These are phyloP conservation scores for Enteromius unitaeniatus DNA, from an alignment of 2,797 vertebrate genomes.

Conservation along the genomic window DNA sequence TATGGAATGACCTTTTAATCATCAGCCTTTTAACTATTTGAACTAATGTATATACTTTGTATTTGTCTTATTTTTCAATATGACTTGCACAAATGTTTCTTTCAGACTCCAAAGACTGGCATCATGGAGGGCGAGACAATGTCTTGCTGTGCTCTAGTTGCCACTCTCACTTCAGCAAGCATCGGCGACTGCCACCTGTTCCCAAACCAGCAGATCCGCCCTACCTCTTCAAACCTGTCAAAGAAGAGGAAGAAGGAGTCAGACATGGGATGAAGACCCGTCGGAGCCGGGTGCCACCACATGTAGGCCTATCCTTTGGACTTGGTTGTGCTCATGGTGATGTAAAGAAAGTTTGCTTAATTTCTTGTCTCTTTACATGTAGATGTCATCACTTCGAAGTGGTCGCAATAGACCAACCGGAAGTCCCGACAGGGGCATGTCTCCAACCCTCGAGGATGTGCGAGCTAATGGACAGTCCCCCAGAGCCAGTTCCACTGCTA, in stretches of 20 bases:
- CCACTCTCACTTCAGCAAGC: conserved; percentile 94
- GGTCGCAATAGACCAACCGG: conserved; percentile 94
- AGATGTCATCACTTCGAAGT: conserved; percentile 96
- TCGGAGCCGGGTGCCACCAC: conserved; percentile 93
- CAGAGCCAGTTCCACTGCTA: conserved; percentile 85
- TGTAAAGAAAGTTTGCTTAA: neutral
- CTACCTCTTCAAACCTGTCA: conserved; percentile 98
- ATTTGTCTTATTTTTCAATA: neutral
- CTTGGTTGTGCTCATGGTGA: neutral
- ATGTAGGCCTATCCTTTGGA: conserved; percentile 42
- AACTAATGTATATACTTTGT: neutral
- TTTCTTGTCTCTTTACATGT: conserved; percentile 9
- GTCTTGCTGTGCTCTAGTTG: conserved; percentile 90
- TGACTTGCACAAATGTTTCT: conserved; percentile 6
- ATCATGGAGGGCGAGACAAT: conserved; percentile 91
- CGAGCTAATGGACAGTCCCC: conserved; percentile 87
- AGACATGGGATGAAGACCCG: conserved; percentile 99
- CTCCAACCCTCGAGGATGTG: conserved; percentile 89
- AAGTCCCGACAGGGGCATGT: conserved; percentile 85
- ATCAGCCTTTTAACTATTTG: neutral
- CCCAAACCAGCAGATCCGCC: conserved; percentile 89
- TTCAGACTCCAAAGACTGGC: conserved; percentile 95
- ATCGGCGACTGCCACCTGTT: conserved; percentile 90
- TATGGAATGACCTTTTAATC: neutral
- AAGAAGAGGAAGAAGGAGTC: conserved; percentile 94